Evolutionary conservation across 1,140 invertebrate genomes (phyloP).

Genomic region (Lepidurus apus): DNA sequence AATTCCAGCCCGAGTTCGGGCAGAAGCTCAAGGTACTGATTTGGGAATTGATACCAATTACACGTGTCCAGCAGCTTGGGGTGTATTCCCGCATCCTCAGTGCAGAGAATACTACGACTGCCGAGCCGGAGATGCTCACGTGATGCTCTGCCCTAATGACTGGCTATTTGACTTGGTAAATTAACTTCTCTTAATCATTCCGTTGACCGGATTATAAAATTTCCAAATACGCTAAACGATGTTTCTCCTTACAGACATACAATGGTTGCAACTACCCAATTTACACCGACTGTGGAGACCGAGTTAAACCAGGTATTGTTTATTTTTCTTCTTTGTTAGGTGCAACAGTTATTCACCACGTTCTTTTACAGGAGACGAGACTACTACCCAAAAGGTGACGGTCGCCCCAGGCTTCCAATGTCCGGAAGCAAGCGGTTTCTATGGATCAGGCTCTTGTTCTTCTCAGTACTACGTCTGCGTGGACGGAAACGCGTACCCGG

Average conservation of each 20-base stretch:
- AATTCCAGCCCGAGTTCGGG: neutral
- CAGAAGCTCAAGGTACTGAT: neutral
- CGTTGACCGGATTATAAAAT: slow-evolving; percentile 26
- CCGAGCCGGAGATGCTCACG: slow-evolving; percentile 23
- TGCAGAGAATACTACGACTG: slow-evolving; percentile 31
- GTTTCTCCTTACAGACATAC: neutral
- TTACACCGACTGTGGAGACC: slow-evolving; percentile 34
- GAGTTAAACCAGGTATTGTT: slow-evolving; percentile 18
- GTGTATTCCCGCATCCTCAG: neutral
- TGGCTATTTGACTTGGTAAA: slow-evolving; percentile 34
- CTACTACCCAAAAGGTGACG: slow-evolving; percentile 19
- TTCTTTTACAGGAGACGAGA: neutral
- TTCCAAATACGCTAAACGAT: slow-evolving; percentile 32
- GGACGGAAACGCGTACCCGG: slow-evolving; percentile 11
- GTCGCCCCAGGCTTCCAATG: slow-evolving; percentile 5
- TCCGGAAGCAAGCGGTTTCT: slow-evolving; percentile 16
- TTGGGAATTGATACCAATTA: slow-evolving; percentile 22
- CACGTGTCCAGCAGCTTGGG: slow-evolving; percentile 16
- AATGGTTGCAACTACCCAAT: slow-evolving; percentile 36
- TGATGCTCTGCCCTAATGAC: slow-evolving; percentile 34
- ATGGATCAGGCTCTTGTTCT: slow-evolving; percentile 22
- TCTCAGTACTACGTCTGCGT: slow-evolving; percentile 30
- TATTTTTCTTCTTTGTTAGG: neutral
- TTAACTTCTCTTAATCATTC: neutral
- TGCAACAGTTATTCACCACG: neutral